Base-by-base conservation (phyloP, 2,888 invertebrate genomes). In the Phania funesta region DNA sequence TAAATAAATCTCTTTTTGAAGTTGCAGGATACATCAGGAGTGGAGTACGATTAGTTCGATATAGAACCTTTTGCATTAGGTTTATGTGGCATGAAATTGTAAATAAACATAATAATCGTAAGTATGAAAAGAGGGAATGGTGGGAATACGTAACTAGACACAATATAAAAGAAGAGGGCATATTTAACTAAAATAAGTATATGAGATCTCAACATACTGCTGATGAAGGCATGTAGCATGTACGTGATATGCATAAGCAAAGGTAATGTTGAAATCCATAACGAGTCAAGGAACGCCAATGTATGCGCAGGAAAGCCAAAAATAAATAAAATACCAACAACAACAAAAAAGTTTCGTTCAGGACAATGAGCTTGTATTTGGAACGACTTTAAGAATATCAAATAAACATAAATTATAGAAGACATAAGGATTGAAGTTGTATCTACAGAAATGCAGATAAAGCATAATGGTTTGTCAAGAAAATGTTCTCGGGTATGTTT, bases 21-120 rank as follows among this genome's bases (percentile, higher is more conserved):
- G 50, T 60, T 38, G 16, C 54, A 74, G 76, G 65, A 65, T 70
- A 75, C 20, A 6, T 29, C 9, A 9, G 7, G 7, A 16, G 20
- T 29, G 20, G 1, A 4, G 13, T 9, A 41, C 13, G 32, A 80
- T 65, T 58, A 64, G 58, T 44, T 62, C 50, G 58, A 64, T 64
- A 48, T 9, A 35, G 48, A 48, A 65, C 26, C 62, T 68, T 48
- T 32, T 68, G 68, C 48, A 77, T 74, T 74, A 68, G 68, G 78
- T 82, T 82, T 82, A 82, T 82, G 68, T 82, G 73, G 64, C 81
- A 82, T 82, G 81, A 82, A 82, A 78, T 82, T 68, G n/a, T n/a
- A n/a, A n/a, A 68, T 73, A 68, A 77, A 74, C 78, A 82, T 74
- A 74, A 82, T 82, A 58, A 74, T 70, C 70, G 81, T 74, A 56